phyloP scores from a whole-genome alignment of 2,888 invertebrate genomes.

The Tupiocoris notatus region DNA sequence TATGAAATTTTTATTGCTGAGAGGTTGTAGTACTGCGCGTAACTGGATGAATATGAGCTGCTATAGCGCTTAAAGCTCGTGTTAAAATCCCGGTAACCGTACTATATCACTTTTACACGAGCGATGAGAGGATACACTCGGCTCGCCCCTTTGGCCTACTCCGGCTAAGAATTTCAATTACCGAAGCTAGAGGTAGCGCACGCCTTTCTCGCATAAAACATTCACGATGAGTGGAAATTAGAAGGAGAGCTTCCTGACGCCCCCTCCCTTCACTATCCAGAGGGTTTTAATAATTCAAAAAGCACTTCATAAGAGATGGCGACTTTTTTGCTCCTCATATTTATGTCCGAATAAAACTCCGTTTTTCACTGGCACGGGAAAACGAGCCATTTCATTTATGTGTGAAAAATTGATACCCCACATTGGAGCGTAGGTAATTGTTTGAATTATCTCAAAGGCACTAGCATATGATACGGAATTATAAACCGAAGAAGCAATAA shows the following conservation, averaged over 20 bases:
- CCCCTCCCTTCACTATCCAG: neutral
- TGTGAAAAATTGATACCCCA: too few species aligned
- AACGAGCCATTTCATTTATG: too few species aligned
- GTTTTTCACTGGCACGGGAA: neutral
- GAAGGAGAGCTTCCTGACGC: neutral
- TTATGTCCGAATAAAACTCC: neutral
- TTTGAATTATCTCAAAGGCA: too few species aligned
- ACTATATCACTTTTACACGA: slow-evolving; percentile 20
- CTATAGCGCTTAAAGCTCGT: neutral
- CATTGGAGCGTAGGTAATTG: too few species aligned
- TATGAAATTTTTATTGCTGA: too few species aligned
- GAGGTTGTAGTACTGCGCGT: neutral
- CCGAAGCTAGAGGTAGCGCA: neutral
- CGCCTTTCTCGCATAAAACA: slow-evolving; percentile 18
- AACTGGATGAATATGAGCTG: neutral
- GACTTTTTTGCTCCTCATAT: neutral
- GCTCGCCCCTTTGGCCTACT: neutral
- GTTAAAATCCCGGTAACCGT: slow-evolving; percentile 23
- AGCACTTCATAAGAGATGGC: slow-evolving; percentile 20
- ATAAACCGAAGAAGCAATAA: too few species aligned
- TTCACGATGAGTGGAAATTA: slow-evolving; percentile 33
- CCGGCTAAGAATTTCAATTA: slow-evolving; percentile 27
- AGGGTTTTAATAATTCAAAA: slow-evolving; percentile 1
- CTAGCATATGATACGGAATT: too few species aligned
- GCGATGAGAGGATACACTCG: slow-evolving; percentile 26